Evolutionary conservation across 92 coral and sea anemone genomes (phyloP), one percentile per base, ranked within the genome.

Genomic region (Epizoanthus illoricatus): DNA sequence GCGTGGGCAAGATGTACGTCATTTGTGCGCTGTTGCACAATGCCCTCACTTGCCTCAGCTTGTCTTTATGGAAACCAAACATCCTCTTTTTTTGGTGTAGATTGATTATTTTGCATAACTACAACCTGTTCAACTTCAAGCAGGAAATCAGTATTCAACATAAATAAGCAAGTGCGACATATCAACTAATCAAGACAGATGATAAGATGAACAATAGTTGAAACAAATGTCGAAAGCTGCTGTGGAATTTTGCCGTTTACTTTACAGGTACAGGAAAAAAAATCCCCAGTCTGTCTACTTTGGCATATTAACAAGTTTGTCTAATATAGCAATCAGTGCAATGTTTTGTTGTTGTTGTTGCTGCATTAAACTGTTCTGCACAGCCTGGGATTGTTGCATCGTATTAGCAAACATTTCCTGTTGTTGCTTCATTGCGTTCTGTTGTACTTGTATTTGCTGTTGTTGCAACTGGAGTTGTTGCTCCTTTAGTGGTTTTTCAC

Each of bases 1-100:
- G 79, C 52, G 76, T 87, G 65, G 87, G 87, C 39, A 87, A 87
- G 59, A 76, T 87, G 87, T 87, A 78, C 64, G 71, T 84, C 55
- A 85, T 87, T 13, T 45, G 79, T 84, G 90, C 90, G 21, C 71
- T 84, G 71, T 80, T 87, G 23, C 69, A 81, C 75, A 87, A 87
- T 83, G 84, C 87, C n/a, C 52, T 87, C 11, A 87, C 90, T 21
- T n/a, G n/a, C n/a, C n/a, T n/a, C n/a, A n/a, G n/a, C n/a, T n/a
- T 87, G 87, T 80, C 69, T 76, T 64, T 79, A 84, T 70, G 88
- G 88, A 60, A 88, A 88, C 84, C 78, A 57, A 8, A 84, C 88
- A 76, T 84, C 91, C 80, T 62, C 40, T 7, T 79, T 78, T 72
- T 79, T 78, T 84, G 52, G 70, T 24, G 69, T 84, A 47, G 73